Evolutionary conservation across 2,113 vertebrate species (phyloP), one percentile per base, ranked within the genome.

Genomic region (Rhinolophus ferrumequinum): DNA sequence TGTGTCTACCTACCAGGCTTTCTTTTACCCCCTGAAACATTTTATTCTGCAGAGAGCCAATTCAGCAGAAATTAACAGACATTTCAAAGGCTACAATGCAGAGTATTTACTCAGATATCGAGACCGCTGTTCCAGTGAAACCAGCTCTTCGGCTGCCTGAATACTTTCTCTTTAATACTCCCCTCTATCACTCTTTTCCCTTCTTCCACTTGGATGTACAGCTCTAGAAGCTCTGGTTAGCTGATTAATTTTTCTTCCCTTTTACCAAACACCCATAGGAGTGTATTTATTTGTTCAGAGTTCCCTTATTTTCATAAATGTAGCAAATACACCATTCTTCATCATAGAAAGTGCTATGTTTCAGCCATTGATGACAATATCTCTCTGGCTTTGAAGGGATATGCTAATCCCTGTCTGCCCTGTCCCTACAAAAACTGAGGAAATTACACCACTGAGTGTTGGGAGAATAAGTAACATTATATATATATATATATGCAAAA

Each of bases 11-110:
- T 72, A 52, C 91, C 47, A 52, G 62, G 13, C 10, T 82, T 44
- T 60, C n/a, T 21, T 18, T 8, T 8, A n/a, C 10, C 16, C 13
- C 38, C 38, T 30, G 35, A 80, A 56, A 44, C 35, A 69, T 64
- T 93, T 44, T 69, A 93, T 64, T 86, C 62, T 62, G 79, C 16
- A 89, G 67, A 95, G 11, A 96, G 69, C 44, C 96, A 86, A 95
- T 88, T 82, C 69, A 83, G 73, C 28, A n/a, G 26, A 94, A 83
- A 69, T 67, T 67, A 90, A 38, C 30, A 75, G 64, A 87, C 18
- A 66, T 44, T 84, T 73, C 69, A 95, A 95, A 84, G 73, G n/a
- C 85, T 77, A 85, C 85, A 66, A 64, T n/a, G 66, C 35, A 41
- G 62, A 77, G 50, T 87, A 50, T 92, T 89, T 77, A 75, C 62